A percentile compares a stretch with the other conserved stretches of the same genome.
Evolutionary conservation across 2,888 invertebrate species (phyloP).

Genomic region (Drosophila recens): DNA sequence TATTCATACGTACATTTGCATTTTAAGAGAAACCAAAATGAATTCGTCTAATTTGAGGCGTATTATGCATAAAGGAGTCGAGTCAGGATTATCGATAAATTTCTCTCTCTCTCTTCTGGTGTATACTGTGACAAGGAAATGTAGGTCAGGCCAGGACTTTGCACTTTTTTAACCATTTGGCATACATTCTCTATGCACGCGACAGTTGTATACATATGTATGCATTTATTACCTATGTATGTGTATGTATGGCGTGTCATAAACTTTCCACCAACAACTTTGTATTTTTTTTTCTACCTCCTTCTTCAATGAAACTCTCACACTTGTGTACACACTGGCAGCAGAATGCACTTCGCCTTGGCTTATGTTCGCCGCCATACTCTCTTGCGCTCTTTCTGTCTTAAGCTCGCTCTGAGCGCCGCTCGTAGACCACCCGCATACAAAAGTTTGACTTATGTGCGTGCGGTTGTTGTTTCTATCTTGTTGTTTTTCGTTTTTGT

Average conservation of each 20-base stretch:
- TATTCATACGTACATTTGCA: constrained; percentile 46
- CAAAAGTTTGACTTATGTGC: constrained; percentile 21
- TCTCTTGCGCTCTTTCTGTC: constrained; percentile 20
- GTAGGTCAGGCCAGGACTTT: constrained; percentile 76
- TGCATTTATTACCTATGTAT: not conserved
- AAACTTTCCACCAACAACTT: constrained; percentile 34
- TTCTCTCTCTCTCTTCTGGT: constrained; percentile 17
- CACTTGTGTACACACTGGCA: constrained; percentile 22
- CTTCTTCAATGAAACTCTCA: constrained; percentile 31
- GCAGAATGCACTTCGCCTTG: constrained; percentile 47
- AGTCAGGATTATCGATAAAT: constrained; percentile 10
- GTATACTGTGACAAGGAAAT: constrained; percentile 40
- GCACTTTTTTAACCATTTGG: constrained; percentile 62
- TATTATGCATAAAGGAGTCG: constrained; percentile 16
- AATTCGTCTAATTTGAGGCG: constrained; percentile 30
- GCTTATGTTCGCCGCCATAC: constrained; percentile 31
- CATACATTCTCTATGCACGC: constrained; percentile 60
- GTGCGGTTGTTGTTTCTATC: constrained; percentile 3
- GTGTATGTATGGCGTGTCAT: constrained; percentile 6
- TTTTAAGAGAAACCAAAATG: constrained; percentile 14
- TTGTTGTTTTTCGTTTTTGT: constrained; percentile 2
- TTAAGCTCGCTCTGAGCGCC: constrained; percentile 15
- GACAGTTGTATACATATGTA: constrained; percentile 24
- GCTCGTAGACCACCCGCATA: constrained; percentile 46
- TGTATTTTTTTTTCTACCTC: constrained; percentile 20